Conservation (phyloP, 2,797 vertebrate species). For the Pipistrellus kuhlii region DNA sequence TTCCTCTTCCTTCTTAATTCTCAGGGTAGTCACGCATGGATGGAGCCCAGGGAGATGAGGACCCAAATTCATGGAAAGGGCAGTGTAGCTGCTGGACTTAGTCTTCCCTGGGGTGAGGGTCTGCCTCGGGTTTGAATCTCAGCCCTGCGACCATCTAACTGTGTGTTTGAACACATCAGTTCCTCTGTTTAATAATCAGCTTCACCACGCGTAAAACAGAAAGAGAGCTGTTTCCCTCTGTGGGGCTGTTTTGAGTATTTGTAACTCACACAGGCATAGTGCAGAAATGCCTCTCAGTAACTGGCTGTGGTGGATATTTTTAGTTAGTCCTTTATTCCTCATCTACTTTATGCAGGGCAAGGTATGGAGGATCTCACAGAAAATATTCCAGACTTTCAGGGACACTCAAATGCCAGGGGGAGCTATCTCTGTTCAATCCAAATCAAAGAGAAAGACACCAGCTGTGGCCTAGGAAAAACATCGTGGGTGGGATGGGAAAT, state of each 20-base stretch:
- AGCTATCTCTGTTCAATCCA: neutral
- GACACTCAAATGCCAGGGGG: neutral
- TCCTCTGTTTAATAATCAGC: neutral
- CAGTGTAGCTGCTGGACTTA: neutral
- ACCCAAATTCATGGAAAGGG: neutral
- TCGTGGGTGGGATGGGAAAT: neutral
- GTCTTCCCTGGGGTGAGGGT: neutral
- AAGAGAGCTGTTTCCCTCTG: neutral
- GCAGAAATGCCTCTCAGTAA: neutral
- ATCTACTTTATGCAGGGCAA: neutral
- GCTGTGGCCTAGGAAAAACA: neutral
- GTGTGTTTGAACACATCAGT: neutral
- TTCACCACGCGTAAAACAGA: neutral
- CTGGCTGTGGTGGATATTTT: slow-evolving; percentile 20
- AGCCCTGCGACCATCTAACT: neutral
- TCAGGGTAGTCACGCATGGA: neutral
- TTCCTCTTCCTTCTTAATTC: slow-evolving; percentile 36
- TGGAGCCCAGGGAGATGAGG: neutral
- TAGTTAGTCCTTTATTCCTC: neutral
- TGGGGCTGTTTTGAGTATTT: neutral
- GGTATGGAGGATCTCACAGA: neutral
- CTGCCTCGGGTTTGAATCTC: neutral
- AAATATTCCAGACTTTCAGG: neutral
- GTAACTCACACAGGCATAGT: neutral
- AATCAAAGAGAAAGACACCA: neutral